Evolutionary conservation across 2,113 vertebrate species (phyloP).

Genomic region (Danio rerio): GRCz12tu NC_133193.1:15496501-15497000

Average conservation of each 20-base stretch:
- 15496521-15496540: not conserved
- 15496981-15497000: conserved; percentile 20
- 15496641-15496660: conserved; percentile 17
- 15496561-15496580: not conserved
- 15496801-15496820: conserved; percentile 3
- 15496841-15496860: conserved; percentile 7
- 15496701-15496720: conserved; percentile 37
- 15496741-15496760: conserved; percentile 5
- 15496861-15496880: conserved; percentile 3
- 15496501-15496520: not conserved
- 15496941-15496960: not conserved
- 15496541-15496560: not conserved
- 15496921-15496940: not conserved
- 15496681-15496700: conserved; percentile 28
- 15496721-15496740: conserved; percentile 34
- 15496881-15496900: not conserved
- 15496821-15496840: conserved; percentile 8
- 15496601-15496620: not conserved
- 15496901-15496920: not conserved
- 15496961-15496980: not conserved
- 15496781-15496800: conserved; percentile 7
- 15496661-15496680: conserved; percentile 23
- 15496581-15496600: not conserved
- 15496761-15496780: conserved; percentile 1
- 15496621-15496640: conserved; percentile 45